phyloP scores from a whole-genome alignment of 2,888 invertebrate species.

The Oasisia sp. region DNA sequence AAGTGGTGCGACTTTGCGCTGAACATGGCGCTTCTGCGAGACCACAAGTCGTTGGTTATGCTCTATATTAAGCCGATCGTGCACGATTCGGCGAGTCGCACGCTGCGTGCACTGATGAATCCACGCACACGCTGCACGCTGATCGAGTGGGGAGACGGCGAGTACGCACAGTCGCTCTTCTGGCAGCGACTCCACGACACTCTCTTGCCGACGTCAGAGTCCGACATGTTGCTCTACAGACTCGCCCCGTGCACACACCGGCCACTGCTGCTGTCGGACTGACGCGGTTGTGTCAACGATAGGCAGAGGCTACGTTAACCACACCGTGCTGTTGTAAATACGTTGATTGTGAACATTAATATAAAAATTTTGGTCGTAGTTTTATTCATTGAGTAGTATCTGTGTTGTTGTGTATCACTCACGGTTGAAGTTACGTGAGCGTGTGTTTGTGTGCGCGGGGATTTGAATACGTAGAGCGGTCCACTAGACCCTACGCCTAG shows the following conservation, averaged over 20 bases:
- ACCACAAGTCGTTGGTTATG: not conserved
- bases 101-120: conserved; percentile 12
- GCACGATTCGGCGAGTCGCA: not conserved
- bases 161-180: not conserved
- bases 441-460: no score
- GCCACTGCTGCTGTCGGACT: not conserved
- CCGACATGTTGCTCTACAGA: conserved; percentile 4
- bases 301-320: not conserved
- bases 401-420: no score
- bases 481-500: no score
- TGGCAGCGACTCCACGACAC: not conserved
- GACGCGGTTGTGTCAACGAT: not conserved
- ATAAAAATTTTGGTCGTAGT: no score
- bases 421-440: no score
- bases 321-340: not conserved
- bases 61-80: not conserved
- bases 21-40: not conserved
- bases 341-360: no score
- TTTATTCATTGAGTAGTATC: no score
- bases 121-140: not conserved
- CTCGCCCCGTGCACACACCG: not conserved
- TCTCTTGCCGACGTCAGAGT: not conserved
- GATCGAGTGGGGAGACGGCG: not conserved
- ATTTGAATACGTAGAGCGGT: no score
- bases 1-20: not conserved